Evolutionary conservation across 1,140 invertebrate species (phyloP).

Genomic region (Teleogryllus occipitalis): DNA sequence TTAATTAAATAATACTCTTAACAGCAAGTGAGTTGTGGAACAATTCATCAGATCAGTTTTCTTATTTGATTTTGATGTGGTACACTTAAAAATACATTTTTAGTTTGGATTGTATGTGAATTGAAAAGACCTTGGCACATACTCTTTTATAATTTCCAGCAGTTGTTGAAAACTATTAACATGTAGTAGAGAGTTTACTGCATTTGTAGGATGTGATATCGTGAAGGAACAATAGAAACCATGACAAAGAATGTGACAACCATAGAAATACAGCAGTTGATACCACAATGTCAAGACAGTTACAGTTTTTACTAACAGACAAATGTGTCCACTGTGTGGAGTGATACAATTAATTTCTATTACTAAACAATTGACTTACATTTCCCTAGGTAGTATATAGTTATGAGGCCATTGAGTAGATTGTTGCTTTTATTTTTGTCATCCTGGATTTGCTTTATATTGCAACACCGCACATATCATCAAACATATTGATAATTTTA

Average conservation of each 20-base stretch:
- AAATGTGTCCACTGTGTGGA: not conserved
- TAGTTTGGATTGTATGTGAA: not conserved
- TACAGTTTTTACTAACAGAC: not conserved
- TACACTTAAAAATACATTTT: not conserved
- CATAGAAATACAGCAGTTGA: not conserved
- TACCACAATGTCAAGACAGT: not conserved
- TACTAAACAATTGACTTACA: not conserved
- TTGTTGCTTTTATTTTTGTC: not conserved
- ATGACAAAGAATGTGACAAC: not conserved
- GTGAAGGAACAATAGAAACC: not conserved
- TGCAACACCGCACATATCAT: not conserved
- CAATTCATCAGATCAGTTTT: too few relatives aligned
- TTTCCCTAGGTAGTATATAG: not conserved
- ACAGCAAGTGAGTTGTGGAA: too few relatives aligned
- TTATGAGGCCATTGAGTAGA: not conserved
- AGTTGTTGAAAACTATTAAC: not conserved
- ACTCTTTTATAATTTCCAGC: not conserved
- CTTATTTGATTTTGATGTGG: not conserved
- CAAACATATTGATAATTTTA: not conserved
- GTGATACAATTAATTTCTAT: not conserved
- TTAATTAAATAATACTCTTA: too few relatives aligned
- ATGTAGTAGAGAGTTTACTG: not conserved
- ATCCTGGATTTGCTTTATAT: not conserved
- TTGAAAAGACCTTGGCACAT: not conserved
- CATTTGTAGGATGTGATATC: not conserved